Base-by-base conservation (phyloP, 2,888 invertebrate species). In the Ichneumoninae sp. region DNA sequence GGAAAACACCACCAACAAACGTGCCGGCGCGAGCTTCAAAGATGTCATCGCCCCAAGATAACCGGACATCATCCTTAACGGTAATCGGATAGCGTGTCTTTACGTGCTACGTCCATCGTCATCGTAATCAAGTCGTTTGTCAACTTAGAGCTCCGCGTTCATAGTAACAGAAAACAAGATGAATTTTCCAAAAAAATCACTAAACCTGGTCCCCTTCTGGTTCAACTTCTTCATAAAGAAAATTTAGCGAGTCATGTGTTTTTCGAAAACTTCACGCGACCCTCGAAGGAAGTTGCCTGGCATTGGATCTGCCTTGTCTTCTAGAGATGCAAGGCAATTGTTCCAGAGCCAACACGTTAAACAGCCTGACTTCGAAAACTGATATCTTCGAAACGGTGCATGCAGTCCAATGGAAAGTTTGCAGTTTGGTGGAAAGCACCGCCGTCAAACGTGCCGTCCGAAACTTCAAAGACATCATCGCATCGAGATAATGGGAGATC, bases 41-140 rank as follows among this genome's bases (percentile, higher is more conserved):
- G 13, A 3, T 16, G 4, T 47, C 16, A 47, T 47, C 16, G 13
- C 16, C 3, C 4, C 16, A 16, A 13, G 16, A 16, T 47, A 47
- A 47, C 44, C 13, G 44, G 13, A 36, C 10, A 13, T 47, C 3
- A 16, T 47, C 44, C 44, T 47, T 47, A 16, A 16, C 44, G 44
- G 13, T 44, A 44, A 44, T 44, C 44, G 44, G 47, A 70, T 75
- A 62, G 69, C 33, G 47, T 66, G 57, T 66, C 54, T 22, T 22
- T 52, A 66, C 50, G 54, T 70, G 66, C 40, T 68, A 30, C 71
- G 54, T 57, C 30, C 62, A 75, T 68, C 71, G 60, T 50, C 54
- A 13, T 71, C 36, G 54, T 65, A 40, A 65, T 79, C 65, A 50
- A 71, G 57, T 72, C 75, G 78, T 75, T 79, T 78, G 60, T 57